Percentiles rank a stretch among this genome's conserved stretches.
Evolutionary conservation across 2,113 vertebrate species (phyloP).

Genomic region (Eudyptes chrysolophus): DNA sequence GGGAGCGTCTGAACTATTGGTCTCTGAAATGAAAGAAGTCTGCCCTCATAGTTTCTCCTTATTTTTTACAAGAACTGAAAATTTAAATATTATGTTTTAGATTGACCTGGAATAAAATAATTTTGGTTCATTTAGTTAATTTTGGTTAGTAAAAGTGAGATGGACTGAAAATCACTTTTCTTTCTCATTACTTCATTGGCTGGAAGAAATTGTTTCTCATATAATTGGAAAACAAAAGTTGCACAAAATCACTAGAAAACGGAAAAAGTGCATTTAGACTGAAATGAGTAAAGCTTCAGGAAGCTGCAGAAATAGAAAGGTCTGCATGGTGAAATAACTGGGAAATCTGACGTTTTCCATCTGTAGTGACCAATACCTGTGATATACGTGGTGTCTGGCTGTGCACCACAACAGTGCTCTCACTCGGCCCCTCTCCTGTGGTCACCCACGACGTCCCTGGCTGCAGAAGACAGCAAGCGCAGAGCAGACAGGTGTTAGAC

Average conservation of each 20-base stretch:
- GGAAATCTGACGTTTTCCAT: not conserved
- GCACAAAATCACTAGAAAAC: not conserved
- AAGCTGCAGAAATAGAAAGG: not conserved
- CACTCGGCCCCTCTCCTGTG: not conserved
- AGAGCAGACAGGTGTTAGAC: not conserved
- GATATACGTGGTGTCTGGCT: not conserved
- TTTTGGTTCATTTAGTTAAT: not conserved
- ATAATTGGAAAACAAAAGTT: not conserved
- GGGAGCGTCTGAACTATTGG: not conserved
- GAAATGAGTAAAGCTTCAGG: not conserved
- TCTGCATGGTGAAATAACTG: not conserved
- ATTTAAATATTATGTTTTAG: not conserved
- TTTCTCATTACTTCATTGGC: not conserved
- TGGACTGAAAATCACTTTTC: not conserved
- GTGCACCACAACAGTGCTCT: not conserved
- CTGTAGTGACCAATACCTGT: not conserved
- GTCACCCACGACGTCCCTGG: accelerated
- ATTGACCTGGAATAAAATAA: not conserved
- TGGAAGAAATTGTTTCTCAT: not conserved
- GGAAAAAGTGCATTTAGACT: not conserved
- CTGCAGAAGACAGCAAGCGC: not conserved
- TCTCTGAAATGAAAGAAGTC: not conserved
- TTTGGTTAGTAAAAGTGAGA: not conserved
- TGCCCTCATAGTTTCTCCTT: not conserved
- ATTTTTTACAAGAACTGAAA: not conserved